These are phyloP conservation scores for Podarcis cretensis DNA, from an alignment of 2,113 vertebrate genomes.

Conservation along the genomic window DNA sequence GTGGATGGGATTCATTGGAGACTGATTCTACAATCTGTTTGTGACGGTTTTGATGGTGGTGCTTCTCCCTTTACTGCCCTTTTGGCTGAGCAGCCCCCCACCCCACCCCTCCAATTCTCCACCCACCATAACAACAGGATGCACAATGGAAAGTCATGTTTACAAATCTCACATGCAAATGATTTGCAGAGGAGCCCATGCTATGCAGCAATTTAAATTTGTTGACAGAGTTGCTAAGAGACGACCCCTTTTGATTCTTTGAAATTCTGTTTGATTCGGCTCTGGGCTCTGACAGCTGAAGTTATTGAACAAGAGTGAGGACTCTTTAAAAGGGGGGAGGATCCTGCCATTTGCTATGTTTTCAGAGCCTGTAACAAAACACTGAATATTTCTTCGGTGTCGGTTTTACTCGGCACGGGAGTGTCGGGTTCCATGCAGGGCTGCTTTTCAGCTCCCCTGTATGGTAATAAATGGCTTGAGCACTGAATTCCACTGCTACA, in stretches of 20 bases:
- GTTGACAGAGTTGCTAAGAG: conserved; percentile 75
- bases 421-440: conserved; percentile 50
- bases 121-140: conserved; percentile 57
- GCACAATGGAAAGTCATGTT: conserved; percentile 65
- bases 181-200: conserved; percentile 43
- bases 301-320: conserved; percentile 75
- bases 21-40: background rate
- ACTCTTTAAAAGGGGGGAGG: conserved; percentile 64
- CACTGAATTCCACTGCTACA: conserved; percentile 45
- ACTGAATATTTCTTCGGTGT: conserved; percentile 68
- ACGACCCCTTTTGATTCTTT: conserved; percentile 69
- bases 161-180: conserved; percentile 74
- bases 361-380: conserved; percentile 69
- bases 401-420: conserved; percentile 57
- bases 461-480: conserved; percentile 58
- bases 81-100: conserved; percentile 40
- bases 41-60: background rate
- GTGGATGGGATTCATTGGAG: background rate
- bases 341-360: conserved; percentile 73
- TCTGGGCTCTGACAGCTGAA: conserved; percentile 68
- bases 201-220: conserved; percentile 71
- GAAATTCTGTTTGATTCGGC: conserved; percentile 70
- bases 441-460: conserved; percentile 51
- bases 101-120: conserved; percentile 49
- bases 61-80: background rate